phyloP scores from a whole-genome alignment of 2,888 invertebrate genomes.

The Timandra comae region DNA sequence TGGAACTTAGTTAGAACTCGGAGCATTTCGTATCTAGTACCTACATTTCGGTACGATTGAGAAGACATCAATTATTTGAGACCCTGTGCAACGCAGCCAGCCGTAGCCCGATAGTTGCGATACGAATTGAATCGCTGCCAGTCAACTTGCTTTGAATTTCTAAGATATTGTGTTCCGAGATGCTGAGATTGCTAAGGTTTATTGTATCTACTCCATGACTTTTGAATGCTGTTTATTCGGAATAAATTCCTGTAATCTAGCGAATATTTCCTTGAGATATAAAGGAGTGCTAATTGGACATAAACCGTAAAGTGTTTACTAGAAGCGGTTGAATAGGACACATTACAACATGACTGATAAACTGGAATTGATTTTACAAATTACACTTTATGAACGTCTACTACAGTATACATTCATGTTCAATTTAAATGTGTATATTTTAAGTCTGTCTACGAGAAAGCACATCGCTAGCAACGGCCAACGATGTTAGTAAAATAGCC shows the following conservation, averaged over 20 bases:
- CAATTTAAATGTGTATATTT: no score
- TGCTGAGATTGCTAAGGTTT: constrained; percentile 8
- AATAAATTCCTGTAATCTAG: not conserved
- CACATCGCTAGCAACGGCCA: no score
- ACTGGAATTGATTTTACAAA: no score
- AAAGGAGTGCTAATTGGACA: not conserved
- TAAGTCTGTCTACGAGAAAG: no score
- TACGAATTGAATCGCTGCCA: constrained; percentile 29
- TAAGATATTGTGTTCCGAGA: constrained; percentile 27
- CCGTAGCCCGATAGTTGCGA: constrained; percentile 21
- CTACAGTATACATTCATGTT: no score
- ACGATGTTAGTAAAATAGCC: no score
- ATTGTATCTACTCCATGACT: not conserved
- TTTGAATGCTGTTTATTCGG: not conserved
- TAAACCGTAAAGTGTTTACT: not conserved
- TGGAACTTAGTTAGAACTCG: constrained; percentile 13
- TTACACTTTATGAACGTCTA: no score
- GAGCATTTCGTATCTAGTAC: constrained; percentile 21
- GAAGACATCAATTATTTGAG: constrained; percentile 48
- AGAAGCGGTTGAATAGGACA: not conserved
- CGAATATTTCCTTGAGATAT: no score
- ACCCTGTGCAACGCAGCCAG: constrained; percentile 29
- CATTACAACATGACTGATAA: no score
- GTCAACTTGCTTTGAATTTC: constrained; percentile 35
- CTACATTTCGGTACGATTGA: constrained; percentile 33